Percentiles rank a stretch among this genome's conserved stretches.
phyloP scores from a whole-genome alignment of 2,888 invertebrate genomes.

The Macrosoma leucophasiata region DNA sequence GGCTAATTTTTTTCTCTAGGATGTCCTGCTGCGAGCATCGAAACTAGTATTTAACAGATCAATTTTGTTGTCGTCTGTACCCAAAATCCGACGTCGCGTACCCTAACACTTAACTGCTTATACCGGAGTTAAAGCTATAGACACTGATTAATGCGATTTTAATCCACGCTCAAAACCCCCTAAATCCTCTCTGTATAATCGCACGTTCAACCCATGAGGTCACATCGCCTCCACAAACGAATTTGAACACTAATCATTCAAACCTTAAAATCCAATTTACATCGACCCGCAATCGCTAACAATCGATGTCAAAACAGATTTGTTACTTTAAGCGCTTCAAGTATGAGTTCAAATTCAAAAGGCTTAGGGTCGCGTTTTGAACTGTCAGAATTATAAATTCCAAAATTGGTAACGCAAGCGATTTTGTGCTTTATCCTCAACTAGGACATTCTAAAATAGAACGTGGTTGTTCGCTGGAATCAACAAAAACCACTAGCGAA shows the following conservation, averaged over 20 bases:
- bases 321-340: conserved; percentile 61
- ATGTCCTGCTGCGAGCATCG: too few relatives aligned
- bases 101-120: conserved; percentile 76
- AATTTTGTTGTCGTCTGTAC: conserved; percentile 40
- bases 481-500: conserved; percentile 60
- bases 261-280: conserved; percentile 33
- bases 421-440: conserved; percentile 31
- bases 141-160: conserved; percentile 84
- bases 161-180: conserved; percentile 79
- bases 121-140: conserved; percentile 71
- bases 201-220: conserved; percentile 70
- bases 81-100: conserved; percentile 53
- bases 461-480: conserved; percentile 39
- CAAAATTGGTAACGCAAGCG: conserved; percentile 21
- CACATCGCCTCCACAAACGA: conserved; percentile 41
- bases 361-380: conserved; percentile 53
- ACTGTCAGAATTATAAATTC: conserved; percentile 34
- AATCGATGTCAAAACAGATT: conserved; percentile 41
- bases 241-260: conserved; percentile 39
- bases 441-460: conserved; percentile 36
- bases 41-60: too few relatives aligned
- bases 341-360: conserved; percentile 61
- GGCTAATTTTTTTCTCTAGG: too few relatives aligned
- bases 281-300: conserved; percentile 20
- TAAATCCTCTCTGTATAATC: conserved; percentile 74